Percentiles rank a stretch among this genome's conserved stretches.
Conservation (phyloP, 1,140 invertebrate genomes). For the Drosophila lacertosa region DNA sequence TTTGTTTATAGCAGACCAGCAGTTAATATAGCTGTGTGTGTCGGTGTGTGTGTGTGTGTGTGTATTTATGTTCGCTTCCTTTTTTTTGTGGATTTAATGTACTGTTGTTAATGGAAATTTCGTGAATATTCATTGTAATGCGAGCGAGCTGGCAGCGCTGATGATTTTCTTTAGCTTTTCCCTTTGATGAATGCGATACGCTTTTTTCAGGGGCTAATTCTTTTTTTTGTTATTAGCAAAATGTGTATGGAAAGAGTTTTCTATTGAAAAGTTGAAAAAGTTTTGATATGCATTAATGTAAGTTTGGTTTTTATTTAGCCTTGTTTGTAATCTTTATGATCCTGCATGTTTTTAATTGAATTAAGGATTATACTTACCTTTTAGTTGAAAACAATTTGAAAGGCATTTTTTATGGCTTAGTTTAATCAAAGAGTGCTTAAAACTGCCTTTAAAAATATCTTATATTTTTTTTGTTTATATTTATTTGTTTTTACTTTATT, state of each 20-base stretch:
- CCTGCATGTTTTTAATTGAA: too few species aligned
- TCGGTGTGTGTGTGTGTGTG: conserved; percentile 10
- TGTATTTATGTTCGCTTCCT: conserved; percentile 27
- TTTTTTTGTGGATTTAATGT: conserved; percentile 39
- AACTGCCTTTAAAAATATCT: too few species aligned
- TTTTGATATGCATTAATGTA: too few species aligned
- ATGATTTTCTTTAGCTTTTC: conserved; percentile 18
- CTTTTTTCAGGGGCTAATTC: neutral
- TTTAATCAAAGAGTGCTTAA: too few species aligned
- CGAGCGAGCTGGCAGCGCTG: conserved; percentile 3
- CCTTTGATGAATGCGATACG: conserved; percentile 4
- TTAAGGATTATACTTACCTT: too few species aligned
- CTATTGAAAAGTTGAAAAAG: too few species aligned
- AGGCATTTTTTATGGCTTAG: too few species aligned
- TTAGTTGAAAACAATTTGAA: too few species aligned
- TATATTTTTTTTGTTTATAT: too few species aligned
- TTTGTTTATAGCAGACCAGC: conserved; percentile 71
- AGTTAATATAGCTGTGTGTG: conserved; percentile 59
- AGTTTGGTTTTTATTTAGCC: too few species aligned
- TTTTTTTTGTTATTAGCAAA: neutral
- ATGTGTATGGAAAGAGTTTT: neutral
- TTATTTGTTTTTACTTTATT: too few species aligned
- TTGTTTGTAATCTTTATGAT: too few species aligned
- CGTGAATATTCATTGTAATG: conserved; percentile 32
- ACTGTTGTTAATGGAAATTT: conserved; percentile 53